A percentile compares a stretch with the other conserved stretches of the same genome.
Conservation (phyloP, 2,797 vertebrate species). For the Aselliscus stoliczkanus region DNA sequence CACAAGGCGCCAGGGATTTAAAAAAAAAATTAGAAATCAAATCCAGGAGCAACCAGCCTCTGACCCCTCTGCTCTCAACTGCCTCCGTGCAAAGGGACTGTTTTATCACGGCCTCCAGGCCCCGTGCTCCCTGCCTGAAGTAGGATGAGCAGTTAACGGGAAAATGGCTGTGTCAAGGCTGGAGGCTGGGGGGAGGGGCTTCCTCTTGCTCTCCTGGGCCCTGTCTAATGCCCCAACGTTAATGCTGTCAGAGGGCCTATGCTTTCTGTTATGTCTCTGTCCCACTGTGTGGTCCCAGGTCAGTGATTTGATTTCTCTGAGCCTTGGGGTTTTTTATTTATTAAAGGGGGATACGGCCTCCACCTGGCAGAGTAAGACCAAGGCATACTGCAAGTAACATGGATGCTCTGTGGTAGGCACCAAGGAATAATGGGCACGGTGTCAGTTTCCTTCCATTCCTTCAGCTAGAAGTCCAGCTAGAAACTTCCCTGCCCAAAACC, state of each 20-base stretch:
- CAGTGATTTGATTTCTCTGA: neutral
- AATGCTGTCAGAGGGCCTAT: neutral
- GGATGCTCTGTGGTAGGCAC: fast-evolving
- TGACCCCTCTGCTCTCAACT: neutral
- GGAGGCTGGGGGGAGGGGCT: neutral
- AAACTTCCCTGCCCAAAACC: neutral
- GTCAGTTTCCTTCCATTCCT: neutral
- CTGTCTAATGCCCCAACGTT: neutral
- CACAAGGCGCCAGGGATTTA: constrained; percentile 43
- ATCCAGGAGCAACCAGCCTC: constrained; percentile 6
- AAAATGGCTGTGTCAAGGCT: constrained; percentile 35
- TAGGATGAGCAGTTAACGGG: constrained; percentile 40
- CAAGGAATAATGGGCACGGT: no score
- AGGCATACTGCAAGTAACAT: fast-evolving
- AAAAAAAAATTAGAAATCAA: constrained; percentile 61
- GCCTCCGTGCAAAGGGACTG: neutral
- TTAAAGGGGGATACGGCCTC: neutral
- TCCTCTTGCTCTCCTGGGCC: neutral
- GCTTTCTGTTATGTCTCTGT: neutral
- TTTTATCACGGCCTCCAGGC: constrained; percentile 51
- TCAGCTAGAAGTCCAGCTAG: neutral
- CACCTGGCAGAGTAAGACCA: neutral
- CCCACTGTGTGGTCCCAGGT: neutral
- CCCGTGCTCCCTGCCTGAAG: constrained; percentile 17
- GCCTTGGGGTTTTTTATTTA: neutral